A percentile compares a stretch with the other conserved stretches of the same genome.
These are phyloP conservation scores for Peromyscus maniculatus DNA, from an alignment of 2,113 vertebrate species.

Conservation along the genomic window DNA sequence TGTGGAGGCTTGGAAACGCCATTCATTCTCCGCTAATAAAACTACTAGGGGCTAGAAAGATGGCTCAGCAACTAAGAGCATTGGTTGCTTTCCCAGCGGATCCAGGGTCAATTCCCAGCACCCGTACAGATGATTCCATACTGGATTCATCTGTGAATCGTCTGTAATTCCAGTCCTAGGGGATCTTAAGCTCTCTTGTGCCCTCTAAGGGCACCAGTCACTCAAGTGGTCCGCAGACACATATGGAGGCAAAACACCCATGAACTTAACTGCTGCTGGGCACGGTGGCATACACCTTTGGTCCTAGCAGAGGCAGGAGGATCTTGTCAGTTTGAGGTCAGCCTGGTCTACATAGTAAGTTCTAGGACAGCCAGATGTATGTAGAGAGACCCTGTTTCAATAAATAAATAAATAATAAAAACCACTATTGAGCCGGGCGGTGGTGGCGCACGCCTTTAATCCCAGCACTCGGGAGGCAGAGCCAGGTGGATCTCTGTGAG, in stretches of 20 bases:
- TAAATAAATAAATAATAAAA: background rate
- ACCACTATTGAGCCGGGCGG: background rate
- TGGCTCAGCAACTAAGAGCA: background rate
- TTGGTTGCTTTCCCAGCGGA: background rate
- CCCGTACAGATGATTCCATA: background rate
- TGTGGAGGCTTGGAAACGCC: background rate
- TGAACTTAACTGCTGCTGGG: too few species aligned
- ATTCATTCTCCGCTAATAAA: conserved; percentile 7
- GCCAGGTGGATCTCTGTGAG: too few species aligned
- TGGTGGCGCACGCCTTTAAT: too few species aligned
- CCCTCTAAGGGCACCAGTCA: background rate
- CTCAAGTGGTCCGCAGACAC: background rate
- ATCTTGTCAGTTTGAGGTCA: background rate
- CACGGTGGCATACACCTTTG: background rate
- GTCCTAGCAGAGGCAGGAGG: background rate
- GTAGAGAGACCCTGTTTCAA: background rate
- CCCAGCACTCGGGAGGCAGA: too few species aligned
- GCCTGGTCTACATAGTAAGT: background rate
- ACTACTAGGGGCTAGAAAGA: background rate
- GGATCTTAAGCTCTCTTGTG: background rate
- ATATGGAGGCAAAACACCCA: background rate
- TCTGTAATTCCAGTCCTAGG: background rate
- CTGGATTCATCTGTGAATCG: background rate
- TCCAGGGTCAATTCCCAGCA: background rate
- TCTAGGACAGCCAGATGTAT: background rate